Percentiles rank a stretch among this genome's conserved stretches.
These are phyloP conservation scores for Martes martes DNA, from an alignment of 2,113 vertebrate species.

Conservation along the genomic window DNA sequence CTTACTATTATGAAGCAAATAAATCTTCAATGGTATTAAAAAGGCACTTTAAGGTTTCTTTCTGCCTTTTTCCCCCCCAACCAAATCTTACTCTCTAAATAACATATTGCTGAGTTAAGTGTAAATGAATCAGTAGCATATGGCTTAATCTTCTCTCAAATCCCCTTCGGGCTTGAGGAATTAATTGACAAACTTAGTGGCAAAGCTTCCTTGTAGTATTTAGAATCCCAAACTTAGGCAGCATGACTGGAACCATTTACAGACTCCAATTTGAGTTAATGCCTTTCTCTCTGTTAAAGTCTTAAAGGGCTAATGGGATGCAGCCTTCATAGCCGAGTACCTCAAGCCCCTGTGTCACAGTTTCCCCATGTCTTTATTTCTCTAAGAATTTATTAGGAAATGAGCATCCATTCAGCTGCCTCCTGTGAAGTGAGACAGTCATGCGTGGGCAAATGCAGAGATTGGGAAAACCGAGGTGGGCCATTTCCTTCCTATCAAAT, in stretches of 20 bases:
- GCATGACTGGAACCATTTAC: conserved; percentile 11
- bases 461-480: background rate
- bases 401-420: background rate
- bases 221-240: conserved; percentile 46
- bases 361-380: background rate
- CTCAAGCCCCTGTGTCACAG: background rate
- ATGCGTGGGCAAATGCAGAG: background rate
- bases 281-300: background rate
- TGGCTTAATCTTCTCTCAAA: conserved; percentile 61
- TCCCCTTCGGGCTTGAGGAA: conserved; percentile 55
- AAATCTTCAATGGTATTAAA: conserved; percentile 53
- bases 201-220: conserved; percentile 52
- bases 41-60: conserved; percentile 36
- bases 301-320: background rate
- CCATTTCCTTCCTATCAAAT: background rate
- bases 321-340: background rate
- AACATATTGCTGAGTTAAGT: conserved; percentile 60
- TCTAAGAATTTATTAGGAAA: conserved; percentile 22
- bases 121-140: conserved; percentile 52
- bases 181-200: conserved; percentile 59
- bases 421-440: background rate
- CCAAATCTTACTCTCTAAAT: conserved; percentile 48
- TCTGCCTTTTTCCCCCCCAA: background rate
- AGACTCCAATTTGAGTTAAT: background rate
- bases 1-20: conserved; percentile 42